A percentile compares a stretch with the other conserved stretches of the same genome.
phyloP scores from a whole-genome alignment of 92 coral and sea anemone species.

The Palythoa grandis region DNA sequence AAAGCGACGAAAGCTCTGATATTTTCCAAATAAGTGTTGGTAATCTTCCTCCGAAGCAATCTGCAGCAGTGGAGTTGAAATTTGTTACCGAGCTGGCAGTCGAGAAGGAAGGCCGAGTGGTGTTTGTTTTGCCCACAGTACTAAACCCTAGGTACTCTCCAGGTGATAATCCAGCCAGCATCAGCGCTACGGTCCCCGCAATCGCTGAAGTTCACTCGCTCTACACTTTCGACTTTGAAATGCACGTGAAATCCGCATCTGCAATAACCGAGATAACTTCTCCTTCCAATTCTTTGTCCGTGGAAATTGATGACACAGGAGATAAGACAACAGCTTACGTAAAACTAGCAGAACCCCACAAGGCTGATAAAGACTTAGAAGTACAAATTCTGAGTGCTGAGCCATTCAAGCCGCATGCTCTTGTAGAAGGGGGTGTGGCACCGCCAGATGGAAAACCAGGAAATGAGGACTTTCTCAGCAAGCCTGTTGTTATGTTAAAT shows the following conservation, averaged over 20 bases:
- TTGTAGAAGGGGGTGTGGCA: constrained; percentile 57
- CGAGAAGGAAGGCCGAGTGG: constrained; percentile 71
- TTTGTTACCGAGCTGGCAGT: constrained; percentile 72
- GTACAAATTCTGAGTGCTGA: constrained; percentile 56
- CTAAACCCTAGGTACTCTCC: constrained; percentile 84
- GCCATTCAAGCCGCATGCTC: constrained; percentile 59
- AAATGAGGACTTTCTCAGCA: constrained; percentile 58
- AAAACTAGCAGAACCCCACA: constrained; percentile 52
- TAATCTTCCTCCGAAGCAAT: constrained; percentile 70
- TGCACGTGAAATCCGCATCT: constrained; percentile 72
- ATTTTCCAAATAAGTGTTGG: constrained; percentile 74
- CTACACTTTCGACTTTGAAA: constrained; percentile 65
- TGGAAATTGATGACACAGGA: constrained; percentile 56
- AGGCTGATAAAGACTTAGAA: constrained; percentile 56
- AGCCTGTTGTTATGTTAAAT: constrained; percentile 70
- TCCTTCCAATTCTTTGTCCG: constrained; percentile 59
- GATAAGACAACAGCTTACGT: constrained; percentile 60
- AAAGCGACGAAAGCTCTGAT: constrained; percentile 72
- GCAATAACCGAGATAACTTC: constrained; percentile 68
- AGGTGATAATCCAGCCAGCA: constrained; percentile 44
- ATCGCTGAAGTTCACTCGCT: constrained; percentile 48
- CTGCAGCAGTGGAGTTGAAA: constrained; percentile 63
- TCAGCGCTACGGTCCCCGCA: constrained; percentile 30
- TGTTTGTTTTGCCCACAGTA: constrained; percentile 76
- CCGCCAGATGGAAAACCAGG: constrained; percentile 27